A percentile compares a stretch with the other conserved stretches of the same genome.
Conservation (phyloP, 2,888 invertebrate species). For the Acronicta aceris region DNA sequence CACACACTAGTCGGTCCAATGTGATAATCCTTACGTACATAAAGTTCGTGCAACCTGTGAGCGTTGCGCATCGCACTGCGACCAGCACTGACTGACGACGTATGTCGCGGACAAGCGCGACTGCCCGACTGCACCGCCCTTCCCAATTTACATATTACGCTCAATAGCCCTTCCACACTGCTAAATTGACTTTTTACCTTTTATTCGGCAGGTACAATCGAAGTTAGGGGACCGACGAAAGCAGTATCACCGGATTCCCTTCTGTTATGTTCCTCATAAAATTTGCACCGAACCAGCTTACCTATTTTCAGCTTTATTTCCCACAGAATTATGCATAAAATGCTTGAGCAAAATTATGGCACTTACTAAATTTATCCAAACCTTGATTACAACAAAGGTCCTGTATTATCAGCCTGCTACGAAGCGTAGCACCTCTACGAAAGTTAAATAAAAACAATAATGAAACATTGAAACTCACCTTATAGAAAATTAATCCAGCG, state of each 20-base stretch:
- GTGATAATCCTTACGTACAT: conserved; percentile 62
- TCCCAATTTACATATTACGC: conserved; percentile 86
- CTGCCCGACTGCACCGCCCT: conserved; percentile 84
- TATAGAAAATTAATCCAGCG: conserved; percentile 61
- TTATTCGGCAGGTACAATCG: conserved; percentile 87
- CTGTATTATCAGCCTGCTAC: conserved; percentile 51
- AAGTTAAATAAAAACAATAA: conserved; percentile 37
- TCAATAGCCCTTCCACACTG: conserved; percentile 86
- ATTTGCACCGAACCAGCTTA: conserved; percentile 58
- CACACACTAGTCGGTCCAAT: conserved; percentile 54
- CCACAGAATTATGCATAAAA: conserved; percentile 42
- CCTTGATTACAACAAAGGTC: conserved; percentile 27
- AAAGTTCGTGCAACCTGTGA: conserved; percentile 61
- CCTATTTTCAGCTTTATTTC: conserved; percentile 63
- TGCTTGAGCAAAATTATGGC: conserved; percentile 32
- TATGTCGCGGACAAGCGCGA: conserved; percentile 67
- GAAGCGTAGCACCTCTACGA: conserved; percentile 70
- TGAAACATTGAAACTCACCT: conserved; percentile 59
- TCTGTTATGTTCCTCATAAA: conserved; percentile 63
- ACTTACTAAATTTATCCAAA: conserved; percentile 42
- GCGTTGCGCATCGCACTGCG: conserved; percentile 60
- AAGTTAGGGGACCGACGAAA: conserved; percentile 84
- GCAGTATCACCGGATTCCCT: conserved; percentile 76
- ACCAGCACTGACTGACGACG: conserved; percentile 64
- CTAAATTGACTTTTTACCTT: conserved; percentile 89